Evolutionary conservation across 2,113 vertebrate genomes (phyloP).

Genomic region (Ptilorrhoa leucosticta): DNA sequence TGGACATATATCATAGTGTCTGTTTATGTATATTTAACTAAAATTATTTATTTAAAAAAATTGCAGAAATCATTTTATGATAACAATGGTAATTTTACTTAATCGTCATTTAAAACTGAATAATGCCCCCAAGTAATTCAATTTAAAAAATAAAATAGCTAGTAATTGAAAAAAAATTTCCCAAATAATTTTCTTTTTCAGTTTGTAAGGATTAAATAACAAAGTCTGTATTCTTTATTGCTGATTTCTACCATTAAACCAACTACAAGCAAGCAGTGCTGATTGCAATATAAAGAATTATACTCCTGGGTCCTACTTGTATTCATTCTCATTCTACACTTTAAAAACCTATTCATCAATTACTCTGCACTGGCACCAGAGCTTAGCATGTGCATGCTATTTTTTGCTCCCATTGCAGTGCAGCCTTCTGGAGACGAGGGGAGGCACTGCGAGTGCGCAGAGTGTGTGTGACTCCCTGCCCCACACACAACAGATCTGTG

Average conservation of each 20-base stretch:
- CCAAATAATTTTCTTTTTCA: conserved; percentile 30
- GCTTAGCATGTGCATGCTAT: conserved; percentile 21
- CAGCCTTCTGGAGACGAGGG: conserved; percentile 4
- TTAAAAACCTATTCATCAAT: conserved; percentile 76
- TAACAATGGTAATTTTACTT: neutral
- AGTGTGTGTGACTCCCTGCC: neutral
- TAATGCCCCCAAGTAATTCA: neutral
- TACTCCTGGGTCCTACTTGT: conserved; percentile 72
- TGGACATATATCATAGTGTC: neutral
- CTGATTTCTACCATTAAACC: conserved; percentile 69
- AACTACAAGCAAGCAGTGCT: conserved; percentile 64
- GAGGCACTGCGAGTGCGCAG: neutral
- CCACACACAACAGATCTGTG: neutral
- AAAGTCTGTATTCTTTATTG: conserved; percentile 61
- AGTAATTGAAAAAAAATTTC: neutral
- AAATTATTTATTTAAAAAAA: conserved; percentile 5
- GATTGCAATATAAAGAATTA: conserved; percentile 75
- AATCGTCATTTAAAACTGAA: neutral
- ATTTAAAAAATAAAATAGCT: conserved; percentile 28
- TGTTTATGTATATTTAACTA: neutral
- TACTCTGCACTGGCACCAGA: conserved; percentile 50
- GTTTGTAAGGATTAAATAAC: conserved; percentile 70
- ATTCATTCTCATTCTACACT: conserved; percentile 71
- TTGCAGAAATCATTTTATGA: neutral
- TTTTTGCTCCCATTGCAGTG: neutral